phyloP scores from a whole-genome alignment of 2,797 vertebrate genomes.

The Halcyon chelicuti region DNA sequence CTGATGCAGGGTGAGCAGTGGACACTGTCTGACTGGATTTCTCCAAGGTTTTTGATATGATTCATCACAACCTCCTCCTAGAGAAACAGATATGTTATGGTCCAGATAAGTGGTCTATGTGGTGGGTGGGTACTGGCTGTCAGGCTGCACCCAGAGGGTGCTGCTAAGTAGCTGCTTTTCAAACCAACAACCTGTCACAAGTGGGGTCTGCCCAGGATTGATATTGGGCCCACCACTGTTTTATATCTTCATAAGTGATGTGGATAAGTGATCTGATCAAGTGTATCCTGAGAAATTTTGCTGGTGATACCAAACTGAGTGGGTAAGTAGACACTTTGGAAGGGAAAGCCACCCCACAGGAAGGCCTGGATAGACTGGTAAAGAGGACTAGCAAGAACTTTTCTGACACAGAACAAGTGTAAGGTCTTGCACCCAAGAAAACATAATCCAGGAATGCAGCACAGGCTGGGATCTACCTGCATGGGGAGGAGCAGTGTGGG shows the following conservation, averaged over 20 bases:
- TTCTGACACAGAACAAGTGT: not conserved
- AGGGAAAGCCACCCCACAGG: not conserved
- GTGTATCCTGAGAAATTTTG: not conserved
- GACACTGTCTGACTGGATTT: not conserved
- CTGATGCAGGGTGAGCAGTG: not conserved
- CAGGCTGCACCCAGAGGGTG: too few relatives aligned
- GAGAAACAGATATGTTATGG: not conserved
- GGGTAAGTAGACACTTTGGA: not conserved
- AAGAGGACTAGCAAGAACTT: not conserved
- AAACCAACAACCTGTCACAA: too few relatives aligned
- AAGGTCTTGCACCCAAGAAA: not conserved
- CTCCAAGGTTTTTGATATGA: not conserved
- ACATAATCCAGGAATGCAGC: not conserved
- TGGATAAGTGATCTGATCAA: not conserved
- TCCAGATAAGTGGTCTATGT: not conserved
- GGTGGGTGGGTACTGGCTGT: too few relatives aligned
- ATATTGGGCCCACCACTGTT: not conserved
- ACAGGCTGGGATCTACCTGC: not conserved
- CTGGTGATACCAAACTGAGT: not conserved
- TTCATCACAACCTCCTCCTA: not conserved
- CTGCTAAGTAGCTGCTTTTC: not conserved
- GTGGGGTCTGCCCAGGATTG: too few relatives aligned
- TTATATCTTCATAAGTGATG: too few relatives aligned
- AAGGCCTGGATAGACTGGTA: not conserved
- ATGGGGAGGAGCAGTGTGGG: not conserved